phyloP scores from a whole-genome alignment of 1,140 invertebrate species.

The Asobara japonica region DNA sequence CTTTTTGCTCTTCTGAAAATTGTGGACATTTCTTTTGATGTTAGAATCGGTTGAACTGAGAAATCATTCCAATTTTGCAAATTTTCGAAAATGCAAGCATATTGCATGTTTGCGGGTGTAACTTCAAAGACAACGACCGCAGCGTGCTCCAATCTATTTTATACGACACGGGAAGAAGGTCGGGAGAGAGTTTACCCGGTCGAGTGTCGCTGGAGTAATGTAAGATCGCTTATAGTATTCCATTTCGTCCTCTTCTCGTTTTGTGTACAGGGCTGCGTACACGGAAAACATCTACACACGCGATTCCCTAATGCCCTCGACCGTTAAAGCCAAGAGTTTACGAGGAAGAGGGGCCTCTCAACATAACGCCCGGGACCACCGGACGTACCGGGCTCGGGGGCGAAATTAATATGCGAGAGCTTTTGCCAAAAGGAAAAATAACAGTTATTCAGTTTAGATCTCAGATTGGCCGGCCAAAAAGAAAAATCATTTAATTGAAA shows the following conservation, averaged over 20 bases:
- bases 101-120: constrained; percentile 63
- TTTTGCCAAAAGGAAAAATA: background rate
- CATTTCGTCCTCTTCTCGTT: background rate
- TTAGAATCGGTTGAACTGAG: too few species aligned
- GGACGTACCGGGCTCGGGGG: constrained; percentile 34
- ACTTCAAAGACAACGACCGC: constrained; percentile 49
- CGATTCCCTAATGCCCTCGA: constrained; percentile 26
- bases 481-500: too few species aligned
- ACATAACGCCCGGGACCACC: constrained; percentile 39
- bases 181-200: background rate
- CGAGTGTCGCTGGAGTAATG: constrained; percentile 7
- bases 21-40: too few species aligned
- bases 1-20: too few species aligned
- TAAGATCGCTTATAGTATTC: constrained; percentile 5
- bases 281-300: constrained; percentile 20
- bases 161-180: constrained; percentile 7
- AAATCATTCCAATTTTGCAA: too few species aligned
- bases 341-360: constrained; percentile 9
- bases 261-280: background rate
- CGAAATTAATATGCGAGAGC: constrained; percentile 48
- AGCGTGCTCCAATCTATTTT: constrained; percentile 28
- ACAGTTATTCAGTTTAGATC: background rate
- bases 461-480: background rate
- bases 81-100: constrained; percentile 40
- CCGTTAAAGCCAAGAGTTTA: constrained; percentile 32